A percentile compares a stretch with the other conserved stretches of the same genome.
phyloP scores from a whole-genome alignment of 2,113 vertebrate genomes.

The Salvelinus sp. region DNA sequence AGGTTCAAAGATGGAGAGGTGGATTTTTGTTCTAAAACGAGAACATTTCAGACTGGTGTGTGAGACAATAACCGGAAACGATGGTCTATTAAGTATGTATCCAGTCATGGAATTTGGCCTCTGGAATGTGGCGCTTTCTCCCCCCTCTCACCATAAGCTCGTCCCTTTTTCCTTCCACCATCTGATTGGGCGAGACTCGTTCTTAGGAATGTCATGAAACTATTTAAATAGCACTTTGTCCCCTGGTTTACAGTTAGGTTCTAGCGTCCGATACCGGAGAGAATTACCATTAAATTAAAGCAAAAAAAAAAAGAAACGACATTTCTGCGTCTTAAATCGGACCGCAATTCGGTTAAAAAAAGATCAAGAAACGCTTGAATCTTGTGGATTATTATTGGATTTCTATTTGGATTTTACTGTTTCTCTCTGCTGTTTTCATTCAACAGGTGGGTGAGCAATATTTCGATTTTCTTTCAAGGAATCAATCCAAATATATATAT shows the following conservation, averaged over 20 bases:
- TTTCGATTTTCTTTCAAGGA: background rate
- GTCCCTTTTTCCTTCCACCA: conserved; percentile 68
- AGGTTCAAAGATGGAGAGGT: background rate
- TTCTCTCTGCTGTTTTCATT: conserved; percentile 28
- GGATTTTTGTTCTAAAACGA: background rate
- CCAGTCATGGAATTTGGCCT: conserved; percentile 48
- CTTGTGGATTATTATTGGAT: conserved; percentile 57
- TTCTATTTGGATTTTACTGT: conserved; percentile 40
- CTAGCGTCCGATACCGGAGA: conserved; percentile 41
- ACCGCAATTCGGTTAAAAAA: conserved; percentile 24
- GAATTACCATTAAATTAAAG: conserved; percentile 29
- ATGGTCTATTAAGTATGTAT: conserved; percentile 51
- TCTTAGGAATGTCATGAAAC: conserved; percentile 84
- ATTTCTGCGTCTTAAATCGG: conserved; percentile 24
- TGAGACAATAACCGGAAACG: conserved; percentile 61
- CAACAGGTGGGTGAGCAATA: conserved; percentile 56
- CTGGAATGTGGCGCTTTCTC: conserved; percentile 40
- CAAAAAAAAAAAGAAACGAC: background rate
- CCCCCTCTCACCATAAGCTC: conserved; percentile 62
- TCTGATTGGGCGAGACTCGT: conserved; percentile 81
- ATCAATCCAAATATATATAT: too few species aligned
- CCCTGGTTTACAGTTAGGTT: conserved; percentile 48
- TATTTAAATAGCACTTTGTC: conserved; percentile 86
- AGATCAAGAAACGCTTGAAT: conserved; percentile 11
- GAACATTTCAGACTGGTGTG: conserved; percentile 45